Evolutionary conservation across 92 coral and sea anemone species (phyloP).

Genomic region (Zoanthus sansibaricus): DNA sequence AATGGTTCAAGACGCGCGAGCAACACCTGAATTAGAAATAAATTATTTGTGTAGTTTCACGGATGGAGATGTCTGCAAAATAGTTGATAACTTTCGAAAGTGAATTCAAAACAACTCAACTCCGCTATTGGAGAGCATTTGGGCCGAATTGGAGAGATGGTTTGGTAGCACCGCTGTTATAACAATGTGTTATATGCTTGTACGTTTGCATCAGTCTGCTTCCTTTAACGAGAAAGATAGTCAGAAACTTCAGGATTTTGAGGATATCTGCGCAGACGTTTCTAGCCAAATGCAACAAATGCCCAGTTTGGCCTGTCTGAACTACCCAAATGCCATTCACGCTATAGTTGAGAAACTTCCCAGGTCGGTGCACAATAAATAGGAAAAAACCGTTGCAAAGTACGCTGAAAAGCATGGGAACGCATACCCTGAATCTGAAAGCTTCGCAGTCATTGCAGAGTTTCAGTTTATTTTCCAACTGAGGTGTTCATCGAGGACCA

Average conservation of each 20-base stretch:
- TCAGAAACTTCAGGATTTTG: constrained; percentile 47
- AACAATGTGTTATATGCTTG: constrained; percentile 60
- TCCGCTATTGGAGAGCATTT: background rate
- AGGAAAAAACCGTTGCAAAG: constrained; percentile 30
- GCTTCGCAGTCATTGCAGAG: no score
- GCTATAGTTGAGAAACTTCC: background rate
- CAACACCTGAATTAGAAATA: constrained; percentile 4
- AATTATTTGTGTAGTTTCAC: background rate
- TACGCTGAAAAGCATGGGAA: constrained; percentile 46
- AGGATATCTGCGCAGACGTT: constrained; percentile 58
- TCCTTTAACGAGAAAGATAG: constrained; percentile 41
- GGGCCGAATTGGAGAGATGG: constrained; percentile 64
- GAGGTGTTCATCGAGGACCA: no score
- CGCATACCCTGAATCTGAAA: constrained; percentile 51
- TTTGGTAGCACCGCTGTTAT: constrained; percentile 73
- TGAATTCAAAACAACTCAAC: background rate
- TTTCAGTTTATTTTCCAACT: no score
- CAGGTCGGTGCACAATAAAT: constrained; percentile 6
- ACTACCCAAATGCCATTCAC: constrained; percentile 6
- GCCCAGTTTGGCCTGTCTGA: constrained; percentile 61
- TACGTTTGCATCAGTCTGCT: constrained; percentile 54
- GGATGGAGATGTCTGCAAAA: constrained; percentile 2
- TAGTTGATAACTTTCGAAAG: constrained; percentile 1
- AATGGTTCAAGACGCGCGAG: constrained; percentile 38
- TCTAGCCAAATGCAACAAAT: constrained; percentile 43